A percentile compares a stretch with the other conserved stretches of the same genome.
phyloP scores from a whole-genome alignment of 2,113 vertebrate species.

The Rostratula benghalensis region DNA sequence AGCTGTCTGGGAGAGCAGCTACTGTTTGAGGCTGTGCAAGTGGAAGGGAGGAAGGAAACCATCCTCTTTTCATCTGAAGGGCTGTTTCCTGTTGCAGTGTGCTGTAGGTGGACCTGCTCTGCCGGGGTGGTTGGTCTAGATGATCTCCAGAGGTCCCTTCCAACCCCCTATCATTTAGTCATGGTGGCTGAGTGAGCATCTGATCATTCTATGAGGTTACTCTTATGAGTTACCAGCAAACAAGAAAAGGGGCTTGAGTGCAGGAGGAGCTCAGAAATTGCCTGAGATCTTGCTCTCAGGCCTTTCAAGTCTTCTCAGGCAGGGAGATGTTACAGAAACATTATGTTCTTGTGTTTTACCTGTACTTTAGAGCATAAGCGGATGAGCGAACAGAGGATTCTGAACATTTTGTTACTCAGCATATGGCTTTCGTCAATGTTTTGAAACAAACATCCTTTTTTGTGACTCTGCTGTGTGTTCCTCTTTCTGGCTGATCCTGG shows the following conservation, averaged over 20 bases:
- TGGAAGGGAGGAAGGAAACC: background rate
- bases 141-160: no score
- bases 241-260: background rate
- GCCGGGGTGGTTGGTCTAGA: no score
- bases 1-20: background rate
- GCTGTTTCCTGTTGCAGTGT: background rate
- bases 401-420: background rate
- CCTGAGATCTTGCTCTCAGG: background rate
- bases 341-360: background rate
- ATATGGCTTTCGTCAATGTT: fast-evolving
- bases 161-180: no score
- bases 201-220: background rate
- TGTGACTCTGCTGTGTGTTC: background rate
- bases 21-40: background rate
- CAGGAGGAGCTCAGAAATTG: background rate
- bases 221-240: background rate
- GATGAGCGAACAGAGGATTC: background rate
- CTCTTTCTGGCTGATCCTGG: background rate
- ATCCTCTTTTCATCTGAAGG: background rate
- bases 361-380: background rate
- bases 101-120: no score
- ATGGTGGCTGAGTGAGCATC: background rate
- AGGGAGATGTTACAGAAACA: background rate
- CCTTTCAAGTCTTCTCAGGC: background rate
- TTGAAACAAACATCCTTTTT: background rate